These are phyloP conservation scores for Melanostigma gelatinosum DNA, from an alignment of 2,113 vertebrate species.

Conservation along the genomic window DNA sequence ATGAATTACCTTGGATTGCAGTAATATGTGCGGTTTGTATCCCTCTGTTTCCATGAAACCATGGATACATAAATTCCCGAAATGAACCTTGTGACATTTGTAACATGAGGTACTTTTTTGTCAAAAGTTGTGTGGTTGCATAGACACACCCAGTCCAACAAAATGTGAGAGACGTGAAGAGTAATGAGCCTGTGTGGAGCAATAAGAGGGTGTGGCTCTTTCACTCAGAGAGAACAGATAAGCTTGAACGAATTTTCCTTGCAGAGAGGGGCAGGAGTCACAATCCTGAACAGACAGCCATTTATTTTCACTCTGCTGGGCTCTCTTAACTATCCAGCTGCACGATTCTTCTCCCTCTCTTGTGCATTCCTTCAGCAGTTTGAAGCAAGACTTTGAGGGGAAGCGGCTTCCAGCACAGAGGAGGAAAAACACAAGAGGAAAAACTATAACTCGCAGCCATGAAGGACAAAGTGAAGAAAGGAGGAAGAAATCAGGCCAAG, in stretches of 20 bases:
- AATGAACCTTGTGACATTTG: not conserved
- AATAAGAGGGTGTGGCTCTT: constrained; percentile 80
- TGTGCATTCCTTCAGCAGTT: constrained; percentile 18
- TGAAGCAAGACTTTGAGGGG: constrained; percentile 36
- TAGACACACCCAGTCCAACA: constrained; percentile 77
- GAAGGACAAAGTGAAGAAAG: constrained; percentile 83
- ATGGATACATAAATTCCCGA: not conserved
- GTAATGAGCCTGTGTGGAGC: constrained; percentile 69
- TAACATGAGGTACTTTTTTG: not conserved
- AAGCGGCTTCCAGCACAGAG: constrained; percentile 23
- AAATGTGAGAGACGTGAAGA: constrained; percentile 63
- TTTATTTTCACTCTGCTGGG: constrained; percentile 45
- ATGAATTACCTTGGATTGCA: not conserved
- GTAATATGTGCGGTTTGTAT: not conserved
- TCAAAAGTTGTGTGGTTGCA: not conserved
- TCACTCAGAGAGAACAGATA: constrained; percentile 63
- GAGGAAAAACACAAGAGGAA: constrained; percentile 30
- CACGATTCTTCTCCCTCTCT: constrained; percentile 9
- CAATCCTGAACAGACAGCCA: constrained; percentile 38
- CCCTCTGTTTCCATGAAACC: not conserved
- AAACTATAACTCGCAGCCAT: constrained; percentile 65
- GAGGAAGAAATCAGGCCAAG: constrained; percentile 72
- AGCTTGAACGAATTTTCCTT: constrained; percentile 64
- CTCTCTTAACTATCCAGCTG: constrained; percentile 17
- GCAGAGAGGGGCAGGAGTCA: constrained; percentile 54